phyloP scores from a whole-genome alignment of 2,888 invertebrate species.

The Rhogogaster chlorosoma region DNA sequence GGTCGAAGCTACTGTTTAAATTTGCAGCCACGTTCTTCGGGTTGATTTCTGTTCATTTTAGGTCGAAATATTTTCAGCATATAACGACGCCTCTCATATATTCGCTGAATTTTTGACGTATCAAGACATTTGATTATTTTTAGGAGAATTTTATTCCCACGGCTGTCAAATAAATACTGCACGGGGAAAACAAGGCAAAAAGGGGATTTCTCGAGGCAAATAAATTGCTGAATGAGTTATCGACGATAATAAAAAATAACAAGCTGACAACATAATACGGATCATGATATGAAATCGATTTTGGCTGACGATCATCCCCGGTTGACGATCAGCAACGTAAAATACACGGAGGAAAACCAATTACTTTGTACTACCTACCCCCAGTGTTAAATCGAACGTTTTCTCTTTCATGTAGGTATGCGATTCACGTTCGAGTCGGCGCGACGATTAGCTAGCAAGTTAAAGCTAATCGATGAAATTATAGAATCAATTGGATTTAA shows the following conservation, averaged over 20 bases:
- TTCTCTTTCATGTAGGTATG: not conserved
- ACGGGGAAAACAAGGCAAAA: not conserved
- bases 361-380: not conserved
- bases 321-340: not conserved
- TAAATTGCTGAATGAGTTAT: slow-evolving; percentile 22
- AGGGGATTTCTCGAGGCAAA: not conserved
- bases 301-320: not conserved
- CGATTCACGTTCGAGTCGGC: not conserved
- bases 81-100: not conserved
- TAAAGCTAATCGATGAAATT: not conserved
- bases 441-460: not conserved
- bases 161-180: not conserved
- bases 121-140: not conserved
- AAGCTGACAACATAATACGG: not conserved
- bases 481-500: not conserved
- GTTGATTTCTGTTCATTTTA: not conserved
- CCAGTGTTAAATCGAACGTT: not conserved
- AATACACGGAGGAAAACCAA: not conserved
- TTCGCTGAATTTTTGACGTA: not conserved
- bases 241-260: slow-evolving; percentile 27
- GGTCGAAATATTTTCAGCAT: not conserved
- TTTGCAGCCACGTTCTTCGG: not conserved
- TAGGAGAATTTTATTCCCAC: not conserved
- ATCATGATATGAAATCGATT: slow-evolving; percentile 1
- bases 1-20: not conserved